Evolutionary conservation across 2,113 vertebrate genomes (phyloP), one percentile per base, ranked within the genome.

Genomic region (Blennius ocellaris): DNA sequence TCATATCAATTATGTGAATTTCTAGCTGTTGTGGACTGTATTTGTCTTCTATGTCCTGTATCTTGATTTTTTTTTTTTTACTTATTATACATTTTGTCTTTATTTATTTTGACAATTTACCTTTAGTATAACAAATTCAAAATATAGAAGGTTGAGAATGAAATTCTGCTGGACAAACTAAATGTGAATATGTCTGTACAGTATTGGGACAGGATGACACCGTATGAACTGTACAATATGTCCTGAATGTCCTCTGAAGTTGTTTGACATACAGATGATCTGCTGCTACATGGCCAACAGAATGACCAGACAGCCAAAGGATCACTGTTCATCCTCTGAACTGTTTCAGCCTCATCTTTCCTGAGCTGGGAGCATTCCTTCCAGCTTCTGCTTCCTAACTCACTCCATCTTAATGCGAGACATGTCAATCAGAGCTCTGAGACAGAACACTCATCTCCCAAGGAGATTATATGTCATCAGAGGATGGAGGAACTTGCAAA

Each of bases 381-480:
- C 47, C 8, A 71, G 77, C 57, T 69, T 81, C 76, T 52, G 44
- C 67, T 73, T 30, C 54, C 38, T 65, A 65, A 66, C 73, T 68
- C 64, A 36, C 75, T 80, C 63, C 56, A 60, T 76, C 76, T 57
- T 84, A 81, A 83, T 82, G 78, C 59, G 49, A 76, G 81, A 81
- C 89, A 72, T 89, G 93, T 91, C 94, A 92, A 82, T 94, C 93
- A 92, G 73, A 84, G 83, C 80, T 73, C 62, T 36, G 71, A 90
- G 85, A 84, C 78, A 86, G 84, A 91, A 78, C 83, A 89, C 86
- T 92, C 87, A 87, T 91, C 85, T 89, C 91, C 89, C 79, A 71
- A 72, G 89, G 84, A 93, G 92, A 94, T 93, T 93, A 95, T 89
- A 83, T 94, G 89, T 93, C 91, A 94, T 93, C 92, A 90, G 79